Base-by-base conservation (phyloP, 2,888 invertebrate species). In the Oxyteleia sp. region DNA sequence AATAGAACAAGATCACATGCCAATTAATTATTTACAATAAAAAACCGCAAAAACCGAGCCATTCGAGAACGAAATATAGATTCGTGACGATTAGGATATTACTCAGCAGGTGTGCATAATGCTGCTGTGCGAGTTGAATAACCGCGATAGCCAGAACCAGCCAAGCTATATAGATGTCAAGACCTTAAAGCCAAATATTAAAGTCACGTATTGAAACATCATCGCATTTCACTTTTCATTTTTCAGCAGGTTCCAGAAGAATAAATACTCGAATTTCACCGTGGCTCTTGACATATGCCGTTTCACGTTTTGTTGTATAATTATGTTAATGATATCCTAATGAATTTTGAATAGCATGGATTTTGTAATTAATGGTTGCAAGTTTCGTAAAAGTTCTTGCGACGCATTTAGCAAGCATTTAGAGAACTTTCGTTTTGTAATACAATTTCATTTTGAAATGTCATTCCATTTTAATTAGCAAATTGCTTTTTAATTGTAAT, bases 21-120 rank as follows among this genome's bases (percentile, higher is more conserved):
- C n/a, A 23, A 32, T 32, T 32, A 32, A 32, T 32, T 32, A 32
- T 32, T 32, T 8, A 8, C 8, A 32, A 32, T 32, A 4, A 32
- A 32, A 32, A 10, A 10, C 10, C 8, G 5, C 8, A 32, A 29
- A 18, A 18, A 47, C n/a, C 13, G 15, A 26, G 20, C 59, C 10
- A 38, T 71, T 59, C 45, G 32, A 45, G 29, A 45, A 45, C 51
- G 43, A 59, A 47, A 18, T 72, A 51, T 23, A 45, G 32, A 61
- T 61, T 41, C 23, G 11, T 35, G 61, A 51, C 18, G 57, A 69
- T 57, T 69, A 45, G 57, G 47, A 51, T 72, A 72, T 72, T 61
- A 59, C 51, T 72, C 72, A 41, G 72, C 72, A 72, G 72, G 72
- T 72, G 72, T 61, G 47, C 63, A 43, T 61, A 61, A 74, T 15